These are phyloP conservation scores for Stegastes partitus DNA, from an alignment of 2,113 vertebrate genomes.

Conservation along the genomic window DNA sequence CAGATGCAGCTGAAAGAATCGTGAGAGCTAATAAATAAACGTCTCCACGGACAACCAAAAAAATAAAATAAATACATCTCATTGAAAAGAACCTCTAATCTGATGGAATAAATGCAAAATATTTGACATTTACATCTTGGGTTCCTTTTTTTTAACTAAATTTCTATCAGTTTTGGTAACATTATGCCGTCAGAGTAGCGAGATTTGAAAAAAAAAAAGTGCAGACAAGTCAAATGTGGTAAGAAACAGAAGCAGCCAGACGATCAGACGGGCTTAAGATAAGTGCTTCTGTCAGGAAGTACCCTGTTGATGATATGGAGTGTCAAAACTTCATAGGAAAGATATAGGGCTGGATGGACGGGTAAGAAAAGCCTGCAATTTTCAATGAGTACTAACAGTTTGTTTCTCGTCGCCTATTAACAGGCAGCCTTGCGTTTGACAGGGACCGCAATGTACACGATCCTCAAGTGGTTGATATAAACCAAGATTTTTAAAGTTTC, in stretches of 20 bases:
- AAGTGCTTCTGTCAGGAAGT: not conserved
- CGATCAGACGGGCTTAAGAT: not conserved
- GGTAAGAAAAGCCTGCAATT: not conserved
- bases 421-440: not conserved
- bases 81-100: not conserved
- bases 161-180: not conserved
- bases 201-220: not conserved
- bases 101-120: not conserved
- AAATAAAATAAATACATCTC: not conserved
- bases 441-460: too few relatives aligned
- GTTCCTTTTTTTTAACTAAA: not conserved
- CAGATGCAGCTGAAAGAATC: conserved; percentile 9
- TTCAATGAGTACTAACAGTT: not conserved
- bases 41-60: not conserved
- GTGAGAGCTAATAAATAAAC: not conserved
- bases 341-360: not conserved
- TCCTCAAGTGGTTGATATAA: not conserved
- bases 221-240: not conserved
- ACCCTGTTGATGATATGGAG: not conserved
- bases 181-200: not conserved
- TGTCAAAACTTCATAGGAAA: not conserved
- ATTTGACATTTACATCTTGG: not conserved
- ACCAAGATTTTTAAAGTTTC: not conserved
- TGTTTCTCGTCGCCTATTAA: not conserved
- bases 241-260: not conserved